Base-by-base conservation (phyloP, 2,888 invertebrate species). In the Temnothorax ravouxi region DNA sequence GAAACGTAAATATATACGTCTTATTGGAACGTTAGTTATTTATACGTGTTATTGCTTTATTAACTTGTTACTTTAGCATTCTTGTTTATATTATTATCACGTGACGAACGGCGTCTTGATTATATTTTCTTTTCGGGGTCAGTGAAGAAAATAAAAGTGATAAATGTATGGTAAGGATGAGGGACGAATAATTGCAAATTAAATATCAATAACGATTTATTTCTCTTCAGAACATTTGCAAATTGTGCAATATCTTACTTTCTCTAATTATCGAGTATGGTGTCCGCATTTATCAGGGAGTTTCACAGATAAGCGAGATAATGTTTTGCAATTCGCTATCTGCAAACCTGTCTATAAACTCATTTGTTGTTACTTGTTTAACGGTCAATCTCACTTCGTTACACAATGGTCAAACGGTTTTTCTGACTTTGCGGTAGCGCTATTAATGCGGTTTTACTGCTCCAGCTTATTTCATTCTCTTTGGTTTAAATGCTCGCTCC, bases 401-500 rank as follows among this genome's bases (percentile, higher is more conserved):
- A 47, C 56, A 80, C 79, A 80, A 72, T 80, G 25, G 44, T 38
- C 47, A 47, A 52, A 25, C n/a, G 47, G 15, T n/a, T 84, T 84
- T 77, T 75, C 64, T 44, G 62, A 66, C 64, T 41, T 62, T 15
- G 38, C 80, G 74, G 47, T 75, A 66, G 52, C 76, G 61, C 44
- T 85, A 79, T 85, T 84, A 85, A 76, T 83, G 74, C 61, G 74
- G 72, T 52, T 84, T 79, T 79, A 66, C 62, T 47, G 79, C 56
- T 34, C 15, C 61, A 74, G 84, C 83, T 75, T 77, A 29, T 80
- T 88, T 71, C 54, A 82, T 83, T 87, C 74, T 71, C 84, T 79
- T 82, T 81, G 69, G 62, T 83, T 72, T 71, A 84, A 88, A 85
- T 62, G 77, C 29, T 34, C 83, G 47, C 50, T 59, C 81, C 83